Conservation (phyloP, 2,888 invertebrate genomes). For the Malacosoma neustria region DNA sequence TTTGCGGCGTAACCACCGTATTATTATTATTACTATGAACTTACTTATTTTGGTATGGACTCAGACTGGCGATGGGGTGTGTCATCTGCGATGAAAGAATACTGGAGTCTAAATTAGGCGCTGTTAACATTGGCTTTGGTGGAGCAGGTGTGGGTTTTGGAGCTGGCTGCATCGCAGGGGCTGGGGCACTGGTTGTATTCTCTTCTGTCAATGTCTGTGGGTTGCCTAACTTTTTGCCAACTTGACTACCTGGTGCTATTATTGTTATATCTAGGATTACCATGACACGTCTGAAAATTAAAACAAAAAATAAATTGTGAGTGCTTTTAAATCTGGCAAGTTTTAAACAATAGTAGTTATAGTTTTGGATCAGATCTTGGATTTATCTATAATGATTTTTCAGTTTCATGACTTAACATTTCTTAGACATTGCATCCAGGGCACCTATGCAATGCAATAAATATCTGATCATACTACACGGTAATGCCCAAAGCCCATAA, state of each 20-base stretch:
- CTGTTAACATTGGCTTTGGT: constrained; percentile 22
- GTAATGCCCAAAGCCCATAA: no score
- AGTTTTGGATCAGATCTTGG: no score
- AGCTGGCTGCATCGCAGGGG: constrained; percentile 27
- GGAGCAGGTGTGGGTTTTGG: constrained; percentile 24
- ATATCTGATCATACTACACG: no score
- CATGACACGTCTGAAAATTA: constrained; percentile 81
- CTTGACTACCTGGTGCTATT: constrained; percentile 80
- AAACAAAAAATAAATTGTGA: no score
- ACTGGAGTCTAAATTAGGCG: constrained; percentile 46
- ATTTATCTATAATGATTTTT: no score
- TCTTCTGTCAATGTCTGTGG: constrained; percentile 81
- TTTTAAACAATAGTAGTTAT: no score
- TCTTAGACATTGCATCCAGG: no score
- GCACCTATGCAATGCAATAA: no score
- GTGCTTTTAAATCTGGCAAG: no score
- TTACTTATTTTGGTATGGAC: constrained; percentile 94
- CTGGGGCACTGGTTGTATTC: constrained; percentile 22
- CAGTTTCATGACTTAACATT: no score
- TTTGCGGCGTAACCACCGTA: no score
- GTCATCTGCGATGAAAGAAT: constrained; percentile 68
- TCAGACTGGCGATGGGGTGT: constrained; percentile 88
- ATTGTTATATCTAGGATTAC: constrained; percentile 88
- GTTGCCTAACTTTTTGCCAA: constrained; percentile 85
- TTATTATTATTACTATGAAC: no score